Evolutionary conservation across 2,797 vertebrate species (phyloP).

Genomic region (Pseudochaenichthys georgianus): DNA sequence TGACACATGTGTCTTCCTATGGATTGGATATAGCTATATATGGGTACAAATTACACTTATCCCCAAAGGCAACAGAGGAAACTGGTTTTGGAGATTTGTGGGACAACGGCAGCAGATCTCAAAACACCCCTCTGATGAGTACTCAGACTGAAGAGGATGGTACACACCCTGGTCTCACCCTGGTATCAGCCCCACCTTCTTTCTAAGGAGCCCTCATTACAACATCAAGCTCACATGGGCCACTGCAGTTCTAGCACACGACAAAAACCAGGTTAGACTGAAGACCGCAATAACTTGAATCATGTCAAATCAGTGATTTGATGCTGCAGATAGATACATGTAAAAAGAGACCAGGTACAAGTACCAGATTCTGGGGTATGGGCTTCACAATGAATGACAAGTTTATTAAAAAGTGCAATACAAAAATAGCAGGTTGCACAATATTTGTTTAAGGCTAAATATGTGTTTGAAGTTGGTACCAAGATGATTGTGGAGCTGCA

Average conservation of each 20-base stretch:
- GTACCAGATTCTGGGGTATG: too few relatives aligned
- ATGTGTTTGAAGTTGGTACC: too few relatives aligned
- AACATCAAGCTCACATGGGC: neutral
- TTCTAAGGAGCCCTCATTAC: neutral
- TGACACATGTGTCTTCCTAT: neutral
- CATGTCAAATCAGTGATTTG: too few relatives aligned
- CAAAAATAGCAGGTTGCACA: too few relatives aligned
- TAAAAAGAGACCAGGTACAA: too few relatives aligned
- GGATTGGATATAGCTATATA: conserved; percentile 25
- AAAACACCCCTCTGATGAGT: neutral
- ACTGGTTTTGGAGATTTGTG: conserved; percentile 38
- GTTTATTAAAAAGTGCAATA: too few relatives aligned
- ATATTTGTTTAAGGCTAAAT: too few relatives aligned
- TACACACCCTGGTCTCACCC: neutral
- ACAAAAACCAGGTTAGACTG: neutral
- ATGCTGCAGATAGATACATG: neutral
- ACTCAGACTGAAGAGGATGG: conserved; percentile 13
- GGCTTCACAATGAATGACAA: too few relatives aligned
- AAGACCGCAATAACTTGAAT: neutral
- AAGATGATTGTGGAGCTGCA: too few relatives aligned
- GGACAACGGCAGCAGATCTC: conserved; percentile 6
- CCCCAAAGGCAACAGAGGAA: conserved; percentile 27
- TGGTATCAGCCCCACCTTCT: neutral
- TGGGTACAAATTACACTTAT: conserved; percentile 30
- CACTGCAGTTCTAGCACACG: neutral